Evolutionary conservation across 1,140 invertebrate species (phyloP), one percentile per base, ranked within the genome.

Genomic region (Lordiphosa mommai): DNA sequence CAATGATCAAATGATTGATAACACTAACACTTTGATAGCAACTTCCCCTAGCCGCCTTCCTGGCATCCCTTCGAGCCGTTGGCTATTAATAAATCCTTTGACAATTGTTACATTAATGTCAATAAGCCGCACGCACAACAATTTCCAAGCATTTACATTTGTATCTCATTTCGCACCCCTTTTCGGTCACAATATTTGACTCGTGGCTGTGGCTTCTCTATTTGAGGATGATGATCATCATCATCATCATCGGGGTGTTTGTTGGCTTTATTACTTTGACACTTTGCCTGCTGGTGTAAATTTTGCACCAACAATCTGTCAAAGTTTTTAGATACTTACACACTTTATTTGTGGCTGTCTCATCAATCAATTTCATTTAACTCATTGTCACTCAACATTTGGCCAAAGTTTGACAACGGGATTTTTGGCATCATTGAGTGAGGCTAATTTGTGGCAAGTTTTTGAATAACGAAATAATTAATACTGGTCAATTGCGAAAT

Each of bases 41-140:
- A 38, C 27, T 36, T 36, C 16, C 14, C 29, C 14, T 12, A 27
- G 36, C 12, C 7, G n/a, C 43, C 48, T 44, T 50, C 52, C 68
- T 27, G 4, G 5, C 13, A 43, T 65, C 53, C 46, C 36, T 16
- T 52, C 37, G 29, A 37, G 23, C 23, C 5, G 23, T 27, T 6
- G 23, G 23, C 23, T 46, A 64, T 67, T 87, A 87, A 87, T 87
- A 87, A 87, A 87, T 87, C 86, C 79, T 65, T 72, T 87, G 85
- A 87, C 86, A 87, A 87, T 87, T 87, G 86, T 72, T 87, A 82
- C 79, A 85, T 87, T 87, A 87, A 87, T 87, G 86, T 87, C 86
- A 87, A 85, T 87, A 87, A 87, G 84, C 84, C 61, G 50, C 61
- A 65, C 53, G 49, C 65, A 64, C 33, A 73, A 36, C 55, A 51